Base-by-base conservation (phyloP, 2,113 vertebrate genomes). In the Phodopus roborovskii region DNA sequence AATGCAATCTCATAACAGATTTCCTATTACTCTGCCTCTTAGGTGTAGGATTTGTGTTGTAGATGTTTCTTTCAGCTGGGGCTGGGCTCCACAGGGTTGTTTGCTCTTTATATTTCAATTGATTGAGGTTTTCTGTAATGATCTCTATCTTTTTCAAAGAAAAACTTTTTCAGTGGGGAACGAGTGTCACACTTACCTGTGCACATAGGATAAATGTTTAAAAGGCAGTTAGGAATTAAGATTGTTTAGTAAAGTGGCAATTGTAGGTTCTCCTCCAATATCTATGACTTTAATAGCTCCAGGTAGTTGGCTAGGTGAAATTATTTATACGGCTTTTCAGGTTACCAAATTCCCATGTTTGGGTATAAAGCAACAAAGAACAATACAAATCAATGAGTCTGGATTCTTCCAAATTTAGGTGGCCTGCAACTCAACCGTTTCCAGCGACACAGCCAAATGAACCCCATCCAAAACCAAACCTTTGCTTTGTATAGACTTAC, bases 371-470 rank as follows among this genome's bases (percentile, higher is more conserved):
- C 79, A 94, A 73, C 89, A 86, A 82, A 90, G 74, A 78, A 91
- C 36, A 73, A 79, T 84, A 58, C 11, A 96, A 91, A 74, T 1
- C 45, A 97, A 94, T 66, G 91, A 90, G 17, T 50, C 73, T 91
- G 74, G 92, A 92, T 71, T 97, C 66, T 95, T 91, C 92, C 96
- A 98, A 88, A 97, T 92, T 77, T 42, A 60, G 74, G 26, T 58
- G 97, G 85, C 68, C 96, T 94, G 56, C 88, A 97, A 96, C 33
- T 15, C 0, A 26, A 96, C 96, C 94, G 94, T 75, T 96, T 53
- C 74, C 90, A 62, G 68, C 95, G 95, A 96, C 50, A 91, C 74
- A 92, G 95, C 88, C 93, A 94, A 96, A 94, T 91, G 94, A 98
- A 92, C 83, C 97, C 79, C 81, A n/a, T 1, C 79, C 84, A 95